Conservation (phyloP, 2,888 invertebrate species). For the Chironomus tentans region DNA sequence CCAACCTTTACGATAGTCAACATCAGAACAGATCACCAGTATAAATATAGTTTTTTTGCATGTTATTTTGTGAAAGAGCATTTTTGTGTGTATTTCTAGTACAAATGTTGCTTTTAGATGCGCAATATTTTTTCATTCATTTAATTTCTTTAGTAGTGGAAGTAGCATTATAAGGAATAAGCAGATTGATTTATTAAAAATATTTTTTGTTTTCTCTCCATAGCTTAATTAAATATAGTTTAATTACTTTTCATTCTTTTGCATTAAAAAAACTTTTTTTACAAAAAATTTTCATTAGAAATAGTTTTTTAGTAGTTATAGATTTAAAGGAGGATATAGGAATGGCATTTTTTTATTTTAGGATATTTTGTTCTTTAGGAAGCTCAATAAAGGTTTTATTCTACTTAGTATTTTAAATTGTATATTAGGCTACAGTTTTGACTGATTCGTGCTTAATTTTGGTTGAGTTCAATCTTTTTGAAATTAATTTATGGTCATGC, state of each 20-base stretch:
- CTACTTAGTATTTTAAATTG: neutral
- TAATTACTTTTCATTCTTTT: neutral
- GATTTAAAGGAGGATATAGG: too few species aligned
- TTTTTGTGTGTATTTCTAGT: neutral
- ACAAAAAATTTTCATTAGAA: neutral
- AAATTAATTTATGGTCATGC: too few species aligned
- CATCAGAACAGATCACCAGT: conserved; percentile 21
- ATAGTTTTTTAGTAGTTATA: neutral
- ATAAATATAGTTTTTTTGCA: neutral
- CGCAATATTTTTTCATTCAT: neutral
- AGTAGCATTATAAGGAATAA: conserved; percentile 20
- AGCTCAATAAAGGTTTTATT: conserved; percentile 4
- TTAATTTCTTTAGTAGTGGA: conserved; percentile 21
- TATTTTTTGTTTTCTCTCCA: too few species aligned
- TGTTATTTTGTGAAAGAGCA: neutral
- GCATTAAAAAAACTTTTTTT: too few species aligned
- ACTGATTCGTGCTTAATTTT: too few species aligned
- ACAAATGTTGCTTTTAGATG: neutral
- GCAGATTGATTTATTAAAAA: neutral
- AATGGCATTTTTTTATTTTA: neutral
- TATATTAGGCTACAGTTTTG: too few species aligned
- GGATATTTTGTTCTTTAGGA: conserved; percentile 4
- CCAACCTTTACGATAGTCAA: conserved; percentile 20
- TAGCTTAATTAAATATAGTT: neutral
- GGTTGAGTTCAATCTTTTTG: too few species aligned